phyloP scores from a whole-genome alignment of 2,888 invertebrate species.

The Seira ritae region DNA sequence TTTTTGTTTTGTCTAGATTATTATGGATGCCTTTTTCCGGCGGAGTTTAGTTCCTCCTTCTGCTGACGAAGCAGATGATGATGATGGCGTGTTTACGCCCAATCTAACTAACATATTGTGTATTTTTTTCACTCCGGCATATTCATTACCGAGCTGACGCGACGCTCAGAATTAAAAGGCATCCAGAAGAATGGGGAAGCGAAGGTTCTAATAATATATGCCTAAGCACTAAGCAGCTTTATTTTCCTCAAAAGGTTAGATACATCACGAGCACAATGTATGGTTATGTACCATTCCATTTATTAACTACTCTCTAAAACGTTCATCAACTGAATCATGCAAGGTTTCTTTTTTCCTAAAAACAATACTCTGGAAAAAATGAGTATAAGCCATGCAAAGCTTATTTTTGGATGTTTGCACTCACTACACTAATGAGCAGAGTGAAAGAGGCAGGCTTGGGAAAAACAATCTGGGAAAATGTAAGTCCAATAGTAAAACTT shows the following conservation, averaged over 20 bases:
- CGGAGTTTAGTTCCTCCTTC: too few species aligned
- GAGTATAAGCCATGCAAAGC: too few species aligned
- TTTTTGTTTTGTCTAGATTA: not conserved
- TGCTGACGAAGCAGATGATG: not conserved
- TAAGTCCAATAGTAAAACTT: too few species aligned
- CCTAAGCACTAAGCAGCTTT: conserved; percentile 38
- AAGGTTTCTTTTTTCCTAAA: too few species aligned
- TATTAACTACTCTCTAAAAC: too few species aligned
- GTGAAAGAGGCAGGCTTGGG: too few species aligned
- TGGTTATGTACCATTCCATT: conserved; percentile 20
- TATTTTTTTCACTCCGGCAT: conserved; percentile 47
- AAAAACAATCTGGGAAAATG: too few species aligned
- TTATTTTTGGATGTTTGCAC: too few species aligned
- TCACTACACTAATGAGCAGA: too few species aligned
- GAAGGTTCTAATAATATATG: not conserved
- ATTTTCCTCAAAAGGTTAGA: not conserved
- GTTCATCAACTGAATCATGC: too few species aligned
- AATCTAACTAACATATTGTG: conserved; percentile 28
- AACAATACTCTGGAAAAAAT: too few species aligned
- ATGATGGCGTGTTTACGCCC: conserved; percentile 53
- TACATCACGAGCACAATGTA: not conserved
- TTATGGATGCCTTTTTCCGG: not conserved
- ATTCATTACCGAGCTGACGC: conserved; percentile 36
- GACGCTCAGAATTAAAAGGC: not conserved
- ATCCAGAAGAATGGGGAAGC: not conserved